Conservation (phyloP, 2,113 vertebrate species). For the Ochotona curzoniae region DNA sequence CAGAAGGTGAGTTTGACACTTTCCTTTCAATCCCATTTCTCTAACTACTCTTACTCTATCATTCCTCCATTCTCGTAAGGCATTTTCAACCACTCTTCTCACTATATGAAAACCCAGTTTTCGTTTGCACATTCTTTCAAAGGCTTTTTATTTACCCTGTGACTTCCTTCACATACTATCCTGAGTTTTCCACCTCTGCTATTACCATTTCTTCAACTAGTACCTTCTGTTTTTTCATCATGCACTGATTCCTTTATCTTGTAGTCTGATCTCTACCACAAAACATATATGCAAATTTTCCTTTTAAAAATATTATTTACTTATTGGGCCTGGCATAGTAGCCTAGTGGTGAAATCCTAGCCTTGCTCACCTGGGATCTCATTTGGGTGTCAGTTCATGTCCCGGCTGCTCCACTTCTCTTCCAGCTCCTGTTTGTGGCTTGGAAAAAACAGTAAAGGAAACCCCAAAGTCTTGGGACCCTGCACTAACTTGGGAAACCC, state of each 20-base stretch:
- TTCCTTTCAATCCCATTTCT: background rate
- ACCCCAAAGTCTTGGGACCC: too few species aligned
- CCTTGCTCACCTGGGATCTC: too few species aligned
- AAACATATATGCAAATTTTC: background rate
- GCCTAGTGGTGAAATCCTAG: too few species aligned
- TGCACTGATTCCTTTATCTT: background rate
- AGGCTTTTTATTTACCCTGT: background rate
- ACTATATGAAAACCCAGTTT: background rate
- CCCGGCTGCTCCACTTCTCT: too few species aligned
- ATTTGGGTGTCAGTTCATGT: too few species aligned
- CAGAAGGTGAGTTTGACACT: background rate
- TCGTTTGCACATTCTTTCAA: background rate
- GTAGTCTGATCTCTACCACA: conserved; percentile 5
- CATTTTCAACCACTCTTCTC: background rate
- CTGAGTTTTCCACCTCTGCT: background rate
- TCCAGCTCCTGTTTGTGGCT: too few species aligned
- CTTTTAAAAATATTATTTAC: too few species aligned
- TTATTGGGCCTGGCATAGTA: too few species aligned
- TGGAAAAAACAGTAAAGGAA: too few species aligned
- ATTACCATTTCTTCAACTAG: conserved; percentile 13
- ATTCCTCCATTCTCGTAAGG: background rate
- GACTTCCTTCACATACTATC: background rate
- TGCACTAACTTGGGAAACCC: too few species aligned
- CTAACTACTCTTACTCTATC: background rate
- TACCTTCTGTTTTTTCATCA: background rate